Conservation (phyloP, 2,888 invertebrate species). For the Patella ulyssiponensis region DNA sequence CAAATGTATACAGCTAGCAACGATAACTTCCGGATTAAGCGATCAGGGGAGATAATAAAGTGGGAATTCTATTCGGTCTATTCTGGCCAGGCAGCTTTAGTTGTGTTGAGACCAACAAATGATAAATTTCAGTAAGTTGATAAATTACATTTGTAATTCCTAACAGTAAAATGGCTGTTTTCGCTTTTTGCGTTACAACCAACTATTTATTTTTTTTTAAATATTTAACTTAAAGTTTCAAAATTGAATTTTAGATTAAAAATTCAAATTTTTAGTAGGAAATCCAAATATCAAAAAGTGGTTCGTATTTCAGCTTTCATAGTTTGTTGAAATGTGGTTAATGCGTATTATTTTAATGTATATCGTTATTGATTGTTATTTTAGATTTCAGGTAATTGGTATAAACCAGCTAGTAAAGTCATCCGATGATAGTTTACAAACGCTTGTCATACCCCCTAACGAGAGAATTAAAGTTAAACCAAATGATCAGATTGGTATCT, state of each 20-base stretch:
- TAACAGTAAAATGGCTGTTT: no score
- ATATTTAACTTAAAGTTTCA: no score
- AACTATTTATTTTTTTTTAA: no score
- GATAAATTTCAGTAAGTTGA: neutral
- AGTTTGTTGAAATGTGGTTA: no score
- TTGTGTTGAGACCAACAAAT: constrained; percentile 4
- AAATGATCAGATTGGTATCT: neutral
- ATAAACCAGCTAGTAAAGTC: neutral
- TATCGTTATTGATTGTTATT: neutral
- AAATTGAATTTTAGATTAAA: no score
- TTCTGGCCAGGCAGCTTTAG: constrained; percentile 10
- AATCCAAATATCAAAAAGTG: no score
- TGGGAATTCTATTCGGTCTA: constrained; percentile 22
- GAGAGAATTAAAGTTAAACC: neutral
- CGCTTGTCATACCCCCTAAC: neutral
- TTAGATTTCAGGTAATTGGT: neutral
- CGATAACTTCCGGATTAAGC: constrained; percentile 13
- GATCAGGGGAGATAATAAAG: constrained; percentile 13
- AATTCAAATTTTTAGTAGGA: no score
- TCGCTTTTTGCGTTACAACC: no score
- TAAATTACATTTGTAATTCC: no score
- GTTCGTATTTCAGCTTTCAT: no score
- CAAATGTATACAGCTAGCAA: constrained; percentile 11
- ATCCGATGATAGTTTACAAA: neutral
- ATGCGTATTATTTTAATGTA: no score